phyloP scores from a whole-genome alignment of 2,113 vertebrate genomes.

The Istiophorus platypterus region DNA sequence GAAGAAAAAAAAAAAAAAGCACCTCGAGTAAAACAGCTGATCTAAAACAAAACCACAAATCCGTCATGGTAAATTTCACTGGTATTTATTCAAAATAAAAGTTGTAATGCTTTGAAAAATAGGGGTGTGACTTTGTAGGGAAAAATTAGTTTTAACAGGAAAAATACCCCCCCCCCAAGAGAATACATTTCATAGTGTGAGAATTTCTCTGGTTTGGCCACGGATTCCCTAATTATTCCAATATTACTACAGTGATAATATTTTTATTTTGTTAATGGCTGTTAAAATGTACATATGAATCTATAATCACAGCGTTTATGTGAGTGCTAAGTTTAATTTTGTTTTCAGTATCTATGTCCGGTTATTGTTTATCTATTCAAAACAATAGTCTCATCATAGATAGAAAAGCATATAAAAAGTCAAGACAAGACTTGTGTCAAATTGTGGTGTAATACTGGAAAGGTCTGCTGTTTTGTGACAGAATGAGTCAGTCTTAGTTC shows the following conservation, averaged over 20 bases:
- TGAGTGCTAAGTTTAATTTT: conserved; percentile 7
- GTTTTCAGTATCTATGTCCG: background rate
- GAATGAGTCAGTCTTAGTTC: conserved; percentile 53
- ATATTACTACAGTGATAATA: background rate
- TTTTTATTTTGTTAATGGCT: background rate
- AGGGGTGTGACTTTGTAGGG: background rate
- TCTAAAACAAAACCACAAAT: conserved; percentile 34
- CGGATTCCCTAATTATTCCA: background rate
- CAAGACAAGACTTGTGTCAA: conserved; percentile 24
- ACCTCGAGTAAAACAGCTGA: conserved; percentile 48
- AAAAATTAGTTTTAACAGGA: background rate
- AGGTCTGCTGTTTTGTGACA: background rate
- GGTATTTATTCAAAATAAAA: conserved; percentile 14
- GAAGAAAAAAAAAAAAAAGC: no score
- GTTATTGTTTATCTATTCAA: background rate
- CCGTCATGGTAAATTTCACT: background rate
- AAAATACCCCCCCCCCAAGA: background rate
- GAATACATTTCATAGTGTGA: background rate
- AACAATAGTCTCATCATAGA: no score
- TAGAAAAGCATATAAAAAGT: conserved; percentile 1
- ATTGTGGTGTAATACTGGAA: background rate
- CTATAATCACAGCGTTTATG: no score
- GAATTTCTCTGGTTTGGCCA: background rate
- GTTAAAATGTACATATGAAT: background rate
- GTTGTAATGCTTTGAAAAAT: background rate